These are phyloP conservation scores for Climacteris rufus DNA, from an alignment of 2,113 vertebrate species.

Conservation along the genomic window DNA sequence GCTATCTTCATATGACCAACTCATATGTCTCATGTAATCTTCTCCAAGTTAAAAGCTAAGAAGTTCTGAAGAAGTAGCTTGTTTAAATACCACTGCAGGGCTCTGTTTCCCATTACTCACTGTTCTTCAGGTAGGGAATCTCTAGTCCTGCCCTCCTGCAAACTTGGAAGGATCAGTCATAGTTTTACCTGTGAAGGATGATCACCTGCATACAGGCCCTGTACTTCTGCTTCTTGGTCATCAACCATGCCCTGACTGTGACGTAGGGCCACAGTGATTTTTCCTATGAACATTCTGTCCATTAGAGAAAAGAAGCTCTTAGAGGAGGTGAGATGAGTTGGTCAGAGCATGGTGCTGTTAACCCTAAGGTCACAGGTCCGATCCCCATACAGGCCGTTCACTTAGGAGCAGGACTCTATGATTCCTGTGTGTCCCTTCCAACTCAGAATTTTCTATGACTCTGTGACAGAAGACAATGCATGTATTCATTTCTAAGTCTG, in stretches of 20 bases:
- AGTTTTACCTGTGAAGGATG: neutral
- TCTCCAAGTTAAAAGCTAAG: neutral
- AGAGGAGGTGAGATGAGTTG: neutral
- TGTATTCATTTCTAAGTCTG: neutral
- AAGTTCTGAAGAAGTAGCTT: neutral
- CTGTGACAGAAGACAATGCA: neutral
- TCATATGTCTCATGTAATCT: neutral
- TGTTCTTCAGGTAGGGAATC: neutral
- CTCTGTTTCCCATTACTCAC: neutral
- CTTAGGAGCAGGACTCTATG: too few species aligned
- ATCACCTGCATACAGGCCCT: neutral
- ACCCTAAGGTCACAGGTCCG: neutral
- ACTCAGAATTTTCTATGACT: neutral
- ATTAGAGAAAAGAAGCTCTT: neutral
- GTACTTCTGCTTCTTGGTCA: neutral
- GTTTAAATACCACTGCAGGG: neutral
- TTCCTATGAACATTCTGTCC: neutral
- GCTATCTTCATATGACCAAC: neutral
- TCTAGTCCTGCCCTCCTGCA: neutral
- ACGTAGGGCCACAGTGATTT: neutral
- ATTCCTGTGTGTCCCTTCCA: neutral
- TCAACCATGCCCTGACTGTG: neutral
- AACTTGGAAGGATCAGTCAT: neutral
- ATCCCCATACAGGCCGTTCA: neutral
- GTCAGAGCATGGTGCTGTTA: neutral